Percentiles rank a stretch among this genome's conserved stretches.
Evolutionary conservation across 92 coral and sea anemone species (phyloP).

Genomic region (Paramuricea clavata): DNA sequence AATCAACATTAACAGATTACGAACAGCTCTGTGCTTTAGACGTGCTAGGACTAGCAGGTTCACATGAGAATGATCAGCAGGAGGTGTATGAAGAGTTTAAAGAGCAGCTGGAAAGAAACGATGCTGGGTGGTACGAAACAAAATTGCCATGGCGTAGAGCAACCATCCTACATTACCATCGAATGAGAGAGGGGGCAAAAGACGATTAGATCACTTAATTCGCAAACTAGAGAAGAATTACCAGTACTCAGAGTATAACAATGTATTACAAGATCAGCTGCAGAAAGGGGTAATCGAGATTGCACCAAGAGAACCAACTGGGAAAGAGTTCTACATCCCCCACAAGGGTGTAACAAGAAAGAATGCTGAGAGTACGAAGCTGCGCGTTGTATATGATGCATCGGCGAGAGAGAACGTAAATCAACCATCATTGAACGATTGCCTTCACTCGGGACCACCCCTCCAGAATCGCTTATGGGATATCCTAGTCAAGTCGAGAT

Average conservation of each 20-base stretch:
- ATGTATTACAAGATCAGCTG: neutral
- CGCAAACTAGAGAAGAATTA: neutral
- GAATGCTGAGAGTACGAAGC: too few relatives aligned
- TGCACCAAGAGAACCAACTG: neutral
- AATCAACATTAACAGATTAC: too few relatives aligned
- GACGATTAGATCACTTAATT: neutral
- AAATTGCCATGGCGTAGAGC: conserved; percentile 26
- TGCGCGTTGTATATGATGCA: neutral
- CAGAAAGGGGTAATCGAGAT: neutral
- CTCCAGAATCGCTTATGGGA: conserved; percentile 29
- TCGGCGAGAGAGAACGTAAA: neutral
- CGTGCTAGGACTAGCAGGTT: too few relatives aligned
- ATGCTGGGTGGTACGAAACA: conserved; percentile 33
- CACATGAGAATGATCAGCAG: too few relatives aligned
- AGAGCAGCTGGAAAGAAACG: conserved; percentile 3
- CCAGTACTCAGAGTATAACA: neutral
- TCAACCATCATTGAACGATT: conserved; percentile 17
- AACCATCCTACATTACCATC: conserved; percentile 11
- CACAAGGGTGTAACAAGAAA: too few relatives aligned
- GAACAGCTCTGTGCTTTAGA: too few relatives aligned
- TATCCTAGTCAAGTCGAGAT: conserved; percentile 7
- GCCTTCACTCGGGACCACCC: conserved; percentile 18
- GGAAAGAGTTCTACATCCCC: too few relatives aligned
- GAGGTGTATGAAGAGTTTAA: too few relatives aligned
- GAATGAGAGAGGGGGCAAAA: neutral